Percentiles rank a stretch among this genome's conserved stretches.
Evolutionary conservation across 2,888 invertebrate genomes (phyloP).

Genomic region (Pilophorus perplexus): DNA sequence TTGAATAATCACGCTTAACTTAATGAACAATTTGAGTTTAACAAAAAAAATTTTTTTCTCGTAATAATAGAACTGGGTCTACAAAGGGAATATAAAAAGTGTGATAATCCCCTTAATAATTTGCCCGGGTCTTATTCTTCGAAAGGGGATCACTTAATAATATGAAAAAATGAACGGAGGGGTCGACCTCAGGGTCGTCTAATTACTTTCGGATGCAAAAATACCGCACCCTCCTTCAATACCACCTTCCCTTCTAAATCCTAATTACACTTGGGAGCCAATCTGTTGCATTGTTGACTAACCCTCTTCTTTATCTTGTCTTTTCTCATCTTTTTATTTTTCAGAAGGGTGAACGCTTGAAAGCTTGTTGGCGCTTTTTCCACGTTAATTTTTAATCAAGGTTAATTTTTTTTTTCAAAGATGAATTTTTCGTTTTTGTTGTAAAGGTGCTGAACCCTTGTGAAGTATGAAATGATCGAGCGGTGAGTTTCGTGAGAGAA

Average conservation of each 20-base stretch:
- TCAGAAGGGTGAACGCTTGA: neutral
- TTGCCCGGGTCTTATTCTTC: constrained; percentile 29
- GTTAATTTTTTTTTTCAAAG: too few species aligned
- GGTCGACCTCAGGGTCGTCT: constrained; percentile 25
- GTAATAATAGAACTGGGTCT: too few species aligned
- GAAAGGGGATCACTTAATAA: constrained; percentile 29
- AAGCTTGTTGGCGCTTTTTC: neutral
- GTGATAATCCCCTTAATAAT: constrained; percentile 32
- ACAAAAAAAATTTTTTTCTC: too few species aligned
- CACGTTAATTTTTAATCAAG: neutral
- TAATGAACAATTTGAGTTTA: too few species aligned
- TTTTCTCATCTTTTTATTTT: neutral
- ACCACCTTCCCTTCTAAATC: constrained; percentile 15
- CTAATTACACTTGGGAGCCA: constrained; percentile 34
- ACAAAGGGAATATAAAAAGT: constrained; percentile 13
- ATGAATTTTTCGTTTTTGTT: too few species aligned
- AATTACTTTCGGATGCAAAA: constrained; percentile 38
- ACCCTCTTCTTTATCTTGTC: constrained; percentile 9
- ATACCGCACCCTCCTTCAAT: too few species aligned
- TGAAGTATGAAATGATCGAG: too few species aligned
- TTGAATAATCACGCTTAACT: too few species aligned
- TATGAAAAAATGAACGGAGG: constrained; percentile 16
- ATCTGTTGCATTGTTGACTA: constrained; percentile 36
- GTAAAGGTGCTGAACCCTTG: too few species aligned
- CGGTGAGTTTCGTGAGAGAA: too few species aligned